phyloP scores from a whole-genome alignment of 1,140 invertebrate genomes.

The Vollenhovia emeryi region DNA sequence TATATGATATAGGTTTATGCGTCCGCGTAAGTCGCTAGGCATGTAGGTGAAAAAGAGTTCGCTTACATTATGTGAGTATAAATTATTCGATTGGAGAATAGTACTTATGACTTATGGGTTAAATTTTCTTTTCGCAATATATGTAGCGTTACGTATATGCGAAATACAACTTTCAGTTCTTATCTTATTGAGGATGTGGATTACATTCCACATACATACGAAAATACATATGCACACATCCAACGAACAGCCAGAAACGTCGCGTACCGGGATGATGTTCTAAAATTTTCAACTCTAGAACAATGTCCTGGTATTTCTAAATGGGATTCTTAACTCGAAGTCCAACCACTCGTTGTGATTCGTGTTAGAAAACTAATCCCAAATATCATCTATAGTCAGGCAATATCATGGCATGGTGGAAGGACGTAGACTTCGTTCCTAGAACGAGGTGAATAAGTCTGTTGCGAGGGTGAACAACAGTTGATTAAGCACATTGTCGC shows the following conservation, averaged over 20 bases:
- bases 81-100: slow-evolving; percentile 31
- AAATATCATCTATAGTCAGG: neutral
- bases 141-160: neutral
- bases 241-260: neutral
- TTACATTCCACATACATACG: neutral
- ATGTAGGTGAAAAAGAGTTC: neutral
- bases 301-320: neutral
- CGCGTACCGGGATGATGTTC: neutral
- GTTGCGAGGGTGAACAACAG: neutral
- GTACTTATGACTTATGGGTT: neutral
- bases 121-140: neutral
- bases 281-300: slow-evolving; percentile 6
- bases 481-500: neutral
- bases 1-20: neutral
- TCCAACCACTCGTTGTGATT: neutral
- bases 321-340: neutral
- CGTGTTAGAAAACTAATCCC: neutral
- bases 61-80: slow-evolving; percentile 57
- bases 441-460: neutral
- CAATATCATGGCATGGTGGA: neutral
- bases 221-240: neutral
- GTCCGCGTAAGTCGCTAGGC: neutral
- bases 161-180: neutral
- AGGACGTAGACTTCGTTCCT: neutral
- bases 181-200: neutral